These are phyloP conservation scores for Thumatha senex DNA, from an alignment of 2,888 invertebrate species.

Conservation along the genomic window DNA sequence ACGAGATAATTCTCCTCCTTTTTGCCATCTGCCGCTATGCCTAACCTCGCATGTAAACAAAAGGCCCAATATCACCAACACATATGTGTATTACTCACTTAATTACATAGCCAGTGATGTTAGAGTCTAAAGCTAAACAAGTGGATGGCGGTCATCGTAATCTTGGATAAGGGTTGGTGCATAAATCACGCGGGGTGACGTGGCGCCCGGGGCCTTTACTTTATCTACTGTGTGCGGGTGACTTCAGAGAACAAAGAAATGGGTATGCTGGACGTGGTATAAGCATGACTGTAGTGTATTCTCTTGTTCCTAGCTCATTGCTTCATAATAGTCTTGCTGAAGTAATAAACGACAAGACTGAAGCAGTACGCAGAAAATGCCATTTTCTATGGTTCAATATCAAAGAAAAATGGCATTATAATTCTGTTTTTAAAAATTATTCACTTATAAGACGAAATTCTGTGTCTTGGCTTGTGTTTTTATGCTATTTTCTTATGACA, in stretches of 20 bases:
- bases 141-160: constrained; percentile 82
- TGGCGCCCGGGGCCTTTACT: constrained; percentile 73
- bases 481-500: too few relatives aligned
- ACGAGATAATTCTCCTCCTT: too few relatives aligned
- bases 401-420: too few relatives aligned
- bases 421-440: too few relatives aligned
- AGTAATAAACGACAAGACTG: too few relatives aligned
- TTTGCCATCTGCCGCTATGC: neutral
- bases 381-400: too few relatives aligned
- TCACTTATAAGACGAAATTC: too few relatives aligned
- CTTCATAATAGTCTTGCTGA: too few relatives aligned
- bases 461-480: too few relatives aligned
- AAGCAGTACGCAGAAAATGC: too few relatives aligned
- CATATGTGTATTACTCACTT: constrained; percentile 33
- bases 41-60: constrained; percentile 11
- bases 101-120: constrained; percentile 45
- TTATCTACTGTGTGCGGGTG: constrained; percentile 81
- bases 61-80: constrained; percentile 14
- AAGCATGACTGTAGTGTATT: neutral
- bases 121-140: constrained; percentile 73
- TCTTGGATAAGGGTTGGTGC: constrained; percentile 81
- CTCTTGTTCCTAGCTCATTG: too few relatives aligned
- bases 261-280: constrained; percentile 23
- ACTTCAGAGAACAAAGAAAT: constrained; percentile 49
- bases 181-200: constrained; percentile 79